These are phyloP conservation scores for Panzeria rudis DNA, from an alignment of 2,888 invertebrate species.

Conservation along the genomic window DNA sequence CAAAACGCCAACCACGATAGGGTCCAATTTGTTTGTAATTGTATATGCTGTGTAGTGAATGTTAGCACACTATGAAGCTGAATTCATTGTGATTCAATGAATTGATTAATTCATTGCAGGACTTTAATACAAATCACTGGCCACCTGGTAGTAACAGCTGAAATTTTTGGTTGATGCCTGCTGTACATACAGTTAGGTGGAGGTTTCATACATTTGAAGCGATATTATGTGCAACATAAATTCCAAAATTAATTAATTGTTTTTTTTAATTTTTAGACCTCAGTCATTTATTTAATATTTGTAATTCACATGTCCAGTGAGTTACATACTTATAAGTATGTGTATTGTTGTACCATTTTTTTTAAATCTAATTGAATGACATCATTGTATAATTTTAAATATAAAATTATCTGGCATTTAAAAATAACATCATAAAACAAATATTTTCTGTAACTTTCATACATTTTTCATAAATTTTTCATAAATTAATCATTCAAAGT, in stretches of 20 bases:
- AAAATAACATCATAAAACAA: conserved; percentile 47
- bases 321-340: no score
- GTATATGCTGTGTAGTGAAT: no score
- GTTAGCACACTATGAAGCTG: no score
- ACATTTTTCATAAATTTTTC: conserved; percentile 19
- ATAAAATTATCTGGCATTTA: conserved; percentile 17
- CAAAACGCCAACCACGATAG: no score
- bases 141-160: no score
- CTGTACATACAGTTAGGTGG: not conserved
- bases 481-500: not conserved
- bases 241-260: not conserved
- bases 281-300: conserved; percentile 38
- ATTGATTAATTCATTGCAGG: no score
- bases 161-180: no score
- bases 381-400: conserved; percentile 57
- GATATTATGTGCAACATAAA: not conserved
- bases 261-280: conserved; percentile 6
- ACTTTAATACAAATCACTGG: no score
- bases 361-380: conserved; percentile 36
- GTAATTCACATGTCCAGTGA: conserved; percentile 24
- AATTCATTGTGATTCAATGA: no score
- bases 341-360: conserved; percentile 11
- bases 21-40: no score
- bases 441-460: not conserved
- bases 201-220: not conserved